These are phyloP conservation scores for Speoplatyrhinus poulsoni DNA, from an alignment of 2,113 vertebrate genomes.

Conservation along the genomic window DNA sequence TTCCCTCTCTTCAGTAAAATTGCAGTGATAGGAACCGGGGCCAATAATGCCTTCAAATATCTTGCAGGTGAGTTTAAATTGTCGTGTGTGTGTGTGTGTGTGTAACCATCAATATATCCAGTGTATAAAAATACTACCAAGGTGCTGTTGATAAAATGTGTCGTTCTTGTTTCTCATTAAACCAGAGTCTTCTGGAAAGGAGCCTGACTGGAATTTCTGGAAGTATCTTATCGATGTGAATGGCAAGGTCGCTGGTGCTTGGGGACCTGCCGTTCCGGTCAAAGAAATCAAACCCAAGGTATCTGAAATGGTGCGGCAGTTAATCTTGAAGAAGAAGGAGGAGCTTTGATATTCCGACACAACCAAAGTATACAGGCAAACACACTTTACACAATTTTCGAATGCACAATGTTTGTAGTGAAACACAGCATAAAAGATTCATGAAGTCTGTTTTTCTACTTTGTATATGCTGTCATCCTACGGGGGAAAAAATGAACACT, in stretches of 20 bases:
- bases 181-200: slow-evolving; percentile 86
- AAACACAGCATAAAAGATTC: background rate
- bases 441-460: background rate
- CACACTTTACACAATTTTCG: background rate
- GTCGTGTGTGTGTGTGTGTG: background rate
- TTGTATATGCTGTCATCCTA: background rate
- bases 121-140: background rate
- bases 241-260: slow-evolving; percentile 86
- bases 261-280: slow-evolving; percentile 87
- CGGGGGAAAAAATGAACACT: background rate
- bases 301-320: slow-evolving; percentile 86
- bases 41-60: slow-evolving; percentile 91
- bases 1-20: slow-evolving; percentile 98
- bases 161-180: slow-evolving; percentile 7
- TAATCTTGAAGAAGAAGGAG: slow-evolving; percentile 90
- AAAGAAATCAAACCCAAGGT: slow-evolving; percentile 87
- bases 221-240: slow-evolving; percentile 90
- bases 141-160: background rate
- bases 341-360: slow-evolving; percentile 78
- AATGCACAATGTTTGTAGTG: background rate
- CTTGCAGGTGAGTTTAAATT: slow-evolving; percentile 78
- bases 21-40: slow-evolving; percentile 82
- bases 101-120: background rate
- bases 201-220: slow-evolving; percentile 99
- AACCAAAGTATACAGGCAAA: background rate